Conservation (phyloP, 2,888 invertebrate species). For the Anthrax anthrax region DNA sequence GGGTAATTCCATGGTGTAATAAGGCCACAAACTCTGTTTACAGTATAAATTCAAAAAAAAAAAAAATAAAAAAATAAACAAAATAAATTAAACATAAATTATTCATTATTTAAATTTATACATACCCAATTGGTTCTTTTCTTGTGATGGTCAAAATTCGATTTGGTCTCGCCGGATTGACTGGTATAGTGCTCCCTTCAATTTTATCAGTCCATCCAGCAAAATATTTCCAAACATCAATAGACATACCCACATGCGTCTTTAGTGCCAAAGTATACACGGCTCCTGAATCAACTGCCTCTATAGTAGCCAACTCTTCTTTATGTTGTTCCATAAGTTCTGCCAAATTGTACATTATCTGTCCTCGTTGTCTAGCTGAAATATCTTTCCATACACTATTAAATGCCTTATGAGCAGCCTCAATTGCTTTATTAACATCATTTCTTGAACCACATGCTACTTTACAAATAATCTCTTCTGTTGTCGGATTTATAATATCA, state of each 20-base stretch:
- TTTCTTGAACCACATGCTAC: slow-evolving; percentile 55
- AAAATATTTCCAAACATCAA: slow-evolving; percentile 92
- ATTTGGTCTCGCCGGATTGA: slow-evolving; percentile 83
- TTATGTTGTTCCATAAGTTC: slow-evolving; percentile 90
- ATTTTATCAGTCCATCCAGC: slow-evolving; percentile 97
- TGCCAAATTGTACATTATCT: slow-evolving; percentile 71
- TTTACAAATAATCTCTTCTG: slow-evolving; percentile 64
- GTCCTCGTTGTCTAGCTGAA: slow-evolving; percentile 80
- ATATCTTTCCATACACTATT: slow-evolving; percentile 91
- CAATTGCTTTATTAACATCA: slow-evolving; percentile 81
- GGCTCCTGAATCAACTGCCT: slow-evolving; percentile 87
- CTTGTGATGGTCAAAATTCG: slow-evolving; percentile 76
- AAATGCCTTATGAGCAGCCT: slow-evolving; percentile 77
- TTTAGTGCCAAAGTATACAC: slow-evolving; percentile 93
- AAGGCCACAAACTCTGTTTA: slow-evolving; percentile 72
- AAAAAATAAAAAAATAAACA: too few species aligned
- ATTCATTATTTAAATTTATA: too few species aligned
- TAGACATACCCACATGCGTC: slow-evolving; percentile 95
- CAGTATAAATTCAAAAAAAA: slow-evolving; percentile 2
- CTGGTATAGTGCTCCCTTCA: slow-evolving; percentile 81
- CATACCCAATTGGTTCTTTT: slow-evolving; percentile 76
- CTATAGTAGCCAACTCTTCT: slow-evolving; percentile 89
- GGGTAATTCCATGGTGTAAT: slow-evolving; percentile 98
- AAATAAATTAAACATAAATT: too few species aligned
- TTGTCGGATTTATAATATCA: slow-evolving; percentile 66